Evolutionary conservation across 2,888 invertebrate genomes (phyloP), one percentile per base, ranked within the genome.

Genomic region (Conus canariensis): DNA sequence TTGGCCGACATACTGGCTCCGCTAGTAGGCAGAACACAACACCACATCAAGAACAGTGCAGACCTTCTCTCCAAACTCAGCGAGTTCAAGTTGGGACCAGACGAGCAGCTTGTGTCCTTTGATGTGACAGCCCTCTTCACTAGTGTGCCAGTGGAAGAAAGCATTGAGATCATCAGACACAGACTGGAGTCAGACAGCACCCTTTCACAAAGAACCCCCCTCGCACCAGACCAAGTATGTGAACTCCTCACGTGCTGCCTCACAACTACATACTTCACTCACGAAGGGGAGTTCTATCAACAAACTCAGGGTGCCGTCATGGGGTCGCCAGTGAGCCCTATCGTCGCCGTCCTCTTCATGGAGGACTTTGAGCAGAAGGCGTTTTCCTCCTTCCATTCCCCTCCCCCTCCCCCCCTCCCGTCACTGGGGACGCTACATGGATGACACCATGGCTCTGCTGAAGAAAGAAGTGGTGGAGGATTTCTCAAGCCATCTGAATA

Each of bases 361-460:
- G 83, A 83, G 45, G 45, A 83, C 58, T 45, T 83, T 19, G 83
- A 83, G 58, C 30, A 83, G 83, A 83, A 83, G 30, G 83, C 83
- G 9, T 30, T 83, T 56, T 25, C 83, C 12, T 45, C 83, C 12
- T 45, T 45, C 83, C 83, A 30, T 30, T 1, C 45, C 45, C 4
- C 45, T 2, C 30, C 30, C 30, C 30, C 30, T 2, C 58, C n/a
- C 56, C 22, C 70, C 70, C 22, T n/a, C 25, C 14, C n/a, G 70
- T 9, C 22, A 74, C 70, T 74, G 70, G 70, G 70, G 70, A 16
- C 70, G 70, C 70, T 74, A 74, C 70, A 74, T 74, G 70, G 70
- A 74, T n/a, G 70, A 83, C 56, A 83, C 83, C 5, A 83, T 83
- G 83, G 30, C 83, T 30, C 14, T 83, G 16, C 83, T 83, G 30